Base-by-base conservation (phyloP, 2,888 invertebrate species). In the Helleia helle region DNA sequence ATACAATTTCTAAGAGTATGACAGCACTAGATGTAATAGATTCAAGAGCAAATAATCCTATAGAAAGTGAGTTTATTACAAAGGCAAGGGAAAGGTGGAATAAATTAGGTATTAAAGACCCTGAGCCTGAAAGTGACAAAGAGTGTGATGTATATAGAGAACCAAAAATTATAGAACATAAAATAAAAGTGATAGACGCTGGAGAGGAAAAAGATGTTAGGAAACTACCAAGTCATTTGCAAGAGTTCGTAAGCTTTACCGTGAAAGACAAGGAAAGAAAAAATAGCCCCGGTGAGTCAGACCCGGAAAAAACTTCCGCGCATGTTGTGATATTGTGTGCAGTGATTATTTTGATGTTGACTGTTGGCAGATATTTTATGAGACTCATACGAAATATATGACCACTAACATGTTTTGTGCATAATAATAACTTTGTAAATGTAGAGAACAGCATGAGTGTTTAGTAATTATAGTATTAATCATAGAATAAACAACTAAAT, bases 21-120 rank as follows among this genome's bases (percentile, higher is more conserved):
- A 65, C 79, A 29, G 54, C 62, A 1, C 58, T 81, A 37, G 71
- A 77, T 42, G 43, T 60, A 28, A 55, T 72, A 4, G 79, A 85
- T 41, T 60, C 68, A 11, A 81, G 75, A 59, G 71, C 79, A 8
- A 81, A 85, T 43, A 86, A 84, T 55, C 80, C 77, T 43, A 89
- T 93, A 9, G 92, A 92, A 58, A 88, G 88, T 51, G 94, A 94
- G 63, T 94, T 94, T 58, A 90, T 94, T 65, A 88, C 87, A 22
- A 91, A 89, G 58, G 93, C 94, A 36, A 89, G 89, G 55, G 89
- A 90, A 60, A 86, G 93, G 15, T 89, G 90, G 74, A 87, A 86
- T 43, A 92, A 92, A 65, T 79, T 90, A 47, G 89, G 90, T 7
- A 89, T 92, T 55, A 84, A 87, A 43, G 91, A 91, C 63, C 88